phyloP scores from a whole-genome alignment of 2,888 invertebrate genomes.

The Aelia acuminata region DNA sequence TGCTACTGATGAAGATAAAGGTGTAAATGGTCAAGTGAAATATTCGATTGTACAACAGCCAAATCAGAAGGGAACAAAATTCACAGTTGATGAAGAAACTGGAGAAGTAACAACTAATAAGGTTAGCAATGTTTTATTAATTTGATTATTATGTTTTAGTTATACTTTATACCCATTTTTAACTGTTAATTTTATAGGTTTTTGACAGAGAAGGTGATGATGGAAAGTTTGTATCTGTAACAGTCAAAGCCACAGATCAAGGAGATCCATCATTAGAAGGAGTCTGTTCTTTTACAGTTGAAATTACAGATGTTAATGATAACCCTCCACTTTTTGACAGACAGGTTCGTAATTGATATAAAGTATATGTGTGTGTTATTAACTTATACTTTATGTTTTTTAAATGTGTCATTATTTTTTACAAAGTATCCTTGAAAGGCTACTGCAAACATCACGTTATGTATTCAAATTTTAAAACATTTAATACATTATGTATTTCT shows the following conservation, averaged over 20 bases:
- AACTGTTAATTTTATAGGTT: conserved; percentile 72
- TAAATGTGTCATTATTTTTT: neutral
- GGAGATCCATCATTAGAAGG: conserved; percentile 98
- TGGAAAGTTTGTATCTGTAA: conserved; percentile 95
- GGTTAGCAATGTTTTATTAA: conserved; percentile 68
- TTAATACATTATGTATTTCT: no score
- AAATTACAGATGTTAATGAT: conserved; percentile 97
- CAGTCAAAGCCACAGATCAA: conserved; percentile 97
- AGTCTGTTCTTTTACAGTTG: conserved; percentile 98
- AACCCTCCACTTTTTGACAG: conserved; percentile 95
- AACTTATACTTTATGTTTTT: neutral
- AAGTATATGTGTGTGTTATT: neutral
- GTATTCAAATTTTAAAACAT: no score
- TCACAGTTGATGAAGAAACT: conserved; percentile 94
- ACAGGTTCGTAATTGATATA: conserved; percentile 78
- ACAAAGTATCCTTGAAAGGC: neutral
- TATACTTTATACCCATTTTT: neutral
- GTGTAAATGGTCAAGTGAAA: conserved; percentile 94
- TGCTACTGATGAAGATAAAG: conserved; percentile 96
- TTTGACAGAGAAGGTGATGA: conserved; percentile 98
- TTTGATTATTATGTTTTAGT: neutral
- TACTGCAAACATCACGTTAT: neutral
- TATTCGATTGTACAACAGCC: conserved; percentile 98
- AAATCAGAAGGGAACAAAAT: conserved; percentile 94
- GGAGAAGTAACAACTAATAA: conserved; percentile 96